Base-by-base conservation (phyloP, 2,113 vertebrate species). In the Sakesphorus luctuosus region DNA sequence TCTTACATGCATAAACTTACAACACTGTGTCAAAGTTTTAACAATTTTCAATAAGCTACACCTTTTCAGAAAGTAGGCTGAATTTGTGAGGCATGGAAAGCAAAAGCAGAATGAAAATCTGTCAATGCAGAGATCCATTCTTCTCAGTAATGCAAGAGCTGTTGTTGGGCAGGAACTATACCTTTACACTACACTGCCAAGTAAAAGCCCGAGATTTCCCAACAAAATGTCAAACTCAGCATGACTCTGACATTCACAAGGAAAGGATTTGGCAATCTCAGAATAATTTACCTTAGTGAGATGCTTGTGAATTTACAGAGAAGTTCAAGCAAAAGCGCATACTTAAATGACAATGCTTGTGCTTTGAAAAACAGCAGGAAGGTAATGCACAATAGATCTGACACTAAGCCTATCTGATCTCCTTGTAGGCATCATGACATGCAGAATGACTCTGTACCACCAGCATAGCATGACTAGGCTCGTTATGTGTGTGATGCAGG, bases 211-310 rank as follows among this genome's bases (percentile, higher is more conserved):
- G 50, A 72, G 69, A 71, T 96, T 96, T 97, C 95, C 96, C 94
- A 95, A 94, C 83, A 94, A 97, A 97, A 94, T 61, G 53, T 90
- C 83, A 88, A 92, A 94, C 88, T 97, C 96, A 75, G 85, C 88
- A 80, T 59, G 61, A 96, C 94, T 93, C 94, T 62, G 19, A 18
- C 33, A 63, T 92, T 97, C 95, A 92, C 82, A 97, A 96, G 96
- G 87, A 53, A 43, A 35, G 29, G 91, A 90, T 97, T 97, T 96
- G 95, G 96, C 94, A 97, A 96, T 91, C 89, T 92, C 58, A 79
- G 88, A 91, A 88, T 73, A 87, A 97, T 95, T 97, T 96, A 80
- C 89, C 93, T 97, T 52, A 76, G 85, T 93, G 94, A 97, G 89
- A 93, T 91, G 92, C 83, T 87, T 58, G 7, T 65, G 91, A 93